Conservation (phyloP, 2,888 invertebrate genomes). For the Brenthis ino region DNA sequence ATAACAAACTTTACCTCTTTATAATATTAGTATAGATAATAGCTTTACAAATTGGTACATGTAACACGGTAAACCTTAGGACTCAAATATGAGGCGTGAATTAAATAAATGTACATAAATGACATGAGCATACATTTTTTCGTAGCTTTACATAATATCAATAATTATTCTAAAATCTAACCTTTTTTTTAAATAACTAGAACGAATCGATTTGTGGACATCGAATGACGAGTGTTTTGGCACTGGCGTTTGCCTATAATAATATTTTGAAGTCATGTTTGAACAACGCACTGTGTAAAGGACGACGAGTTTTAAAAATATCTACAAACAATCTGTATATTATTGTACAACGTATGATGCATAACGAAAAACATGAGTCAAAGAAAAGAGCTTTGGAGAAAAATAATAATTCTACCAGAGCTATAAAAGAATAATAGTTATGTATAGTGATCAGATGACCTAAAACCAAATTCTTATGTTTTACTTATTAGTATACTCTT, state of each 20-base stretch:
- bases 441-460: too few species aligned
- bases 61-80: too few species aligned
- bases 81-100: too few species aligned
- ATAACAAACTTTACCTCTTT: too few species aligned
- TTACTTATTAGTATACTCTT: too few species aligned
- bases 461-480: too few species aligned
- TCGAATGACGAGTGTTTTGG: slow-evolving; percentile 32
- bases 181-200: slow-evolving; percentile 10
- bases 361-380: too few species aligned
- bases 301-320: slow-evolving; percentile 26
- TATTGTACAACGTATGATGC: not conserved
- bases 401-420: too few species aligned
- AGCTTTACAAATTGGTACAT: too few species aligned
- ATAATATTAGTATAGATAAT: too few species aligned
- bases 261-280: slow-evolving; percentile 36
- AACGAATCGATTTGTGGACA: slow-evolving; percentile 14
- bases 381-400: too few species aligned
- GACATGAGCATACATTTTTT: not conserved
- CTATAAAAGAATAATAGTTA: too few species aligned
- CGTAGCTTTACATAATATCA: slow-evolving; percentile 2
- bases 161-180: slow-evolving; percentile 11
- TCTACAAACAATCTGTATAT: slow-evolving; percentile 19
- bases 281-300: slow-evolving; percentile 27
- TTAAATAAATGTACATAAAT: not conserved
- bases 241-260: slow-evolving; percentile 30